A percentile compares a stretch with the other conserved stretches of the same genome.
phyloP scores from a whole-genome alignment of 2,113 vertebrate species.

The Microtus oregoni region DNA sequence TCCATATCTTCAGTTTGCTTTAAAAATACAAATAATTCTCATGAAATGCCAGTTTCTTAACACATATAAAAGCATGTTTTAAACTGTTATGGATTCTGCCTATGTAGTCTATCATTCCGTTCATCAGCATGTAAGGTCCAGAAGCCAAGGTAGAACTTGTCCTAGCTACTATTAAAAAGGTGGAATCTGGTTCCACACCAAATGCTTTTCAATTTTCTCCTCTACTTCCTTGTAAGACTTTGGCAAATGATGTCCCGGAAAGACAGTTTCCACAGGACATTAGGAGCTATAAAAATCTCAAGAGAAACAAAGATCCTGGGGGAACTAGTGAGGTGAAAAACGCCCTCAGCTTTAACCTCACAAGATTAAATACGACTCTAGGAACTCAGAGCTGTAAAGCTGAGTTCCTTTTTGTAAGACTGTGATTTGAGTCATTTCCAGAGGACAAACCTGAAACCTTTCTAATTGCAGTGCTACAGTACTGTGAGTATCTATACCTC shows the following conservation, averaged over 20 bases:
- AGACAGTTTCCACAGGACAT: neutral
- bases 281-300: neutral
- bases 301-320: neutral
- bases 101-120: neutral
- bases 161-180: neutral
- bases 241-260: neutral
- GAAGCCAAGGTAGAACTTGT: neutral
- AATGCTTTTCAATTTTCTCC: neutral
- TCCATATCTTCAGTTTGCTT: neutral
- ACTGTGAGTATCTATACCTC: neutral
- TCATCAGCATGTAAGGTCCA: neutral
- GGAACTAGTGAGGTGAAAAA: neutral
- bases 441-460: neutral
- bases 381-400: neutral
- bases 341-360: neutral
- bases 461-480: fast-evolving
- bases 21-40: neutral
- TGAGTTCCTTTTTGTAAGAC: neutral
- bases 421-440: neutral
- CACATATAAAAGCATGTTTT: neutral
- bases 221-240: neutral
- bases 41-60: neutral
- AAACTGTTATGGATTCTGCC: neutral
- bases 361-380: neutral
- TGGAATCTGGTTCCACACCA: neutral